Conservation (phyloP, 2,888 invertebrate species). For the Tinea semifulvella region DNA sequence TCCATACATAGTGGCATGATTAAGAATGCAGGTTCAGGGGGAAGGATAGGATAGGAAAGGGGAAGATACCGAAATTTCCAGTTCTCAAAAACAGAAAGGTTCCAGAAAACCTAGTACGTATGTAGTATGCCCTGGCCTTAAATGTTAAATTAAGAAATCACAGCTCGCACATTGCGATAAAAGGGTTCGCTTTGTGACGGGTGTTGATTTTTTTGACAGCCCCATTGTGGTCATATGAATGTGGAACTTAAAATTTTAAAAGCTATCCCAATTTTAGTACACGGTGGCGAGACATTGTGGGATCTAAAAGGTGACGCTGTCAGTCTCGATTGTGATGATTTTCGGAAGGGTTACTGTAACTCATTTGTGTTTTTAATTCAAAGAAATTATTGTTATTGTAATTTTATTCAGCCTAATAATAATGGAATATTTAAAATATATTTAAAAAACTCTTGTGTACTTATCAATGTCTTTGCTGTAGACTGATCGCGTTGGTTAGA, state of each 20-base stretch:
- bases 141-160: conserved; percentile 43
- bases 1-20: too few relatives aligned
- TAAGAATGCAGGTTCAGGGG: too few relatives aligned
- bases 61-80: background rate
- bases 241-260: conserved; percentile 33
- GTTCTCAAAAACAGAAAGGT: too few relatives aligned
- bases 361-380: background rate
- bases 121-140: conserved; percentile 22
- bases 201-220: conserved; percentile 50
- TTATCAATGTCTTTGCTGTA: too few relatives aligned
- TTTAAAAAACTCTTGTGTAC: too few relatives aligned
- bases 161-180: conserved; percentile 27
- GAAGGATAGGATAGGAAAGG: too few relatives aligned
- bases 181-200: conserved; percentile 37
- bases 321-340: conserved; percentile 23
- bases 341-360: background rate
- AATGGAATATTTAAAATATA: too few relatives aligned
- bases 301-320: conserved; percentile 22
- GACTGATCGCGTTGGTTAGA: too few relatives aligned
- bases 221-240: conserved; percentile 32
- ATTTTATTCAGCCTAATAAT: too few relatives aligned
- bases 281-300: conserved; percentile 21
- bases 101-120: too few relatives aligned
- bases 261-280: conserved; percentile 27
- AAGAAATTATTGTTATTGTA: too few relatives aligned